These are phyloP conservation scores for Thamnaconus septentrionalis DNA, from an alignment of 2,113 vertebrate species.

Conservation along the genomic window DNA sequence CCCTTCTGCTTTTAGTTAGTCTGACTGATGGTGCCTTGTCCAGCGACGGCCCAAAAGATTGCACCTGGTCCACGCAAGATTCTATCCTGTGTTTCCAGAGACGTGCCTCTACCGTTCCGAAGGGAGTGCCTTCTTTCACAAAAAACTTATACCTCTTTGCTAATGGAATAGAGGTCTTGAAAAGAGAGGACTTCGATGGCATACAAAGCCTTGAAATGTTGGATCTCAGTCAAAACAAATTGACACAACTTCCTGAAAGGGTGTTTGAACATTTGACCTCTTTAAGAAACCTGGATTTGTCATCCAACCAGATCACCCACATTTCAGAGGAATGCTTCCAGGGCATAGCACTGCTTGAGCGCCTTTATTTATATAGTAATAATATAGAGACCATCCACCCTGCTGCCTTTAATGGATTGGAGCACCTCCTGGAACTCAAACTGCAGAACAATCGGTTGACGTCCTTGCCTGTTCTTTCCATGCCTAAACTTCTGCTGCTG, in stretches of 20 bases:
- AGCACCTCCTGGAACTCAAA: conserved; percentile 90
- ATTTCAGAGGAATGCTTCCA: conserved; percentile 89
- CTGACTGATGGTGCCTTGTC: conserved; percentile 43
- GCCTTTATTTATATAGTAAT: conserved; percentile 92
- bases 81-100: conserved; percentile 73
- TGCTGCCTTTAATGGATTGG: conserved; percentile 82
- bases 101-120: conserved; percentile 75
- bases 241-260: conserved; percentile 80
- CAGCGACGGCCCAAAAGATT: conserved; percentile 66
- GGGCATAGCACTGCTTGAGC: conserved; percentile 84
- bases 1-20: conserved; percentile 64
- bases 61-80: conserved; percentile 58
- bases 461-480: conserved; percentile 76
- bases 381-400: conserved; percentile 85
- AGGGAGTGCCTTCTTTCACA: conserved; percentile 73
- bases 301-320: conserved; percentile 87
- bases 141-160: conserved; percentile 85
- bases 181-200: conserved; percentile 77
- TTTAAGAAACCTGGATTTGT: conserved; percentile 92
- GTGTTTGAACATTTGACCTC: conserved; percentile 85
- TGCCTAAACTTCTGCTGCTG: conserved; percentile 87
- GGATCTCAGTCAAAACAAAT: conserved; percentile 93
- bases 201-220: conserved; percentile 84
- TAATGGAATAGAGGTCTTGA: conserved; percentile 84
- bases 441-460: conserved; percentile 87